phyloP scores from a whole-genome alignment of 2,113 vertebrate genomes.

The Gulo gulo region DNA sequence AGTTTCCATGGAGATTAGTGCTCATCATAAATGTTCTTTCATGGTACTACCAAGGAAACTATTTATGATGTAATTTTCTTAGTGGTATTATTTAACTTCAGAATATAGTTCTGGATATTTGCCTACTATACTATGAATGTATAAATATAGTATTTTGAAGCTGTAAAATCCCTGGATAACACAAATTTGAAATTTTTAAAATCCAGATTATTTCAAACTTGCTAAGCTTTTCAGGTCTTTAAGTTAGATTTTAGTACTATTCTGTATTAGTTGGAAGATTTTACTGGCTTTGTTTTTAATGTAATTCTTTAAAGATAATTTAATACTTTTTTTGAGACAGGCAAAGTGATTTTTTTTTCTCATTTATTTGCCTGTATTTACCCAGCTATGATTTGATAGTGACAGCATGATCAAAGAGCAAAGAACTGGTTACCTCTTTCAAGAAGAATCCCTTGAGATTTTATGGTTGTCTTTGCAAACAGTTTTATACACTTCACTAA shows the following conservation, averaged over 20 bases:
- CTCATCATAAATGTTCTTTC: slow-evolving; percentile 1
- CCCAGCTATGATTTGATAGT: slow-evolving; percentile 40
- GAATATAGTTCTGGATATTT: background rate
- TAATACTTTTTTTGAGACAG: slow-evolving; percentile 30
- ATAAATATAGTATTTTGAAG: background rate
- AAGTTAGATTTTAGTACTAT: background rate
- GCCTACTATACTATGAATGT: background rate
- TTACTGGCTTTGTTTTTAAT: background rate
- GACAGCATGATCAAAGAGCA: slow-evolving; percentile 11
- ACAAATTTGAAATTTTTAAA: slow-evolving; percentile 27
- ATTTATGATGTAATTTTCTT: slow-evolving; percentile 16
- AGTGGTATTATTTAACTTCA: background rate
- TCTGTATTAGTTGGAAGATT: slow-evolving; percentile 19
- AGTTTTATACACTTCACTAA: slow-evolving; percentile 13
- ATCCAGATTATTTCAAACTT: slow-evolving; percentile 19
- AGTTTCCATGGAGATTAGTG: slow-evolving; percentile 23
- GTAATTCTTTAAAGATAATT: background rate
- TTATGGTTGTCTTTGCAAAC: slow-evolving; percentile 40
- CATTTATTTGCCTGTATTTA: background rate
- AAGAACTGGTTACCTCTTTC: slow-evolving; percentile 7
- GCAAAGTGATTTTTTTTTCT: background rate
- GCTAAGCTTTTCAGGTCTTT: slow-evolving; percentile 27
- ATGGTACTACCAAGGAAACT: background rate
- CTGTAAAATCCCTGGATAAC: slow-evolving; percentile 3
- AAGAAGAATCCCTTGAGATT: slow-evolving; percentile 39